Conservation (phyloP, 1,140 invertebrate species). For the Heliconius congener region DNA sequence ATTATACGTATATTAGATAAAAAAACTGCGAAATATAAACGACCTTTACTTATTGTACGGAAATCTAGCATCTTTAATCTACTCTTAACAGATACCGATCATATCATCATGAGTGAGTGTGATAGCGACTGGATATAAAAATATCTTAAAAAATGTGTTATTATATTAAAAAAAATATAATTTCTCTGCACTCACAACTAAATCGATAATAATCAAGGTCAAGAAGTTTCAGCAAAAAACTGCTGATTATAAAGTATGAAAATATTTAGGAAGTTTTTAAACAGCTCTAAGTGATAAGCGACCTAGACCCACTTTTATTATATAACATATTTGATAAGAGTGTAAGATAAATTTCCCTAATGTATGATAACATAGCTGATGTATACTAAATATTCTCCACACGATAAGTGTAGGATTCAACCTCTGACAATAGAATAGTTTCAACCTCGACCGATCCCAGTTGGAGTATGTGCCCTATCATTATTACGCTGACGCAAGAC, state of each 20-base stretch:
- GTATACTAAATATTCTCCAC: constrained; percentile 49
- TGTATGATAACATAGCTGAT: constrained; percentile 33
- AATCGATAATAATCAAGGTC: background rate
- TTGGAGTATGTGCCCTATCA: constrained; percentile 47
- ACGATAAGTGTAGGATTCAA: constrained; percentile 18
- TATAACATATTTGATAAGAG: constrained; percentile 15
- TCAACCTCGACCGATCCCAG: constrained; percentile 65
- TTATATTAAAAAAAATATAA: background rate
- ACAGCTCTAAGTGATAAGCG: background rate
- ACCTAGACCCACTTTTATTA: background rate
- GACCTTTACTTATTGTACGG: background rate
- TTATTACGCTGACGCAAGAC: constrained; percentile 60
- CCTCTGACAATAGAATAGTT: constrained; percentile 67
- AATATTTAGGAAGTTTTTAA: background rate
- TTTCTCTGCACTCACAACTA: background rate
- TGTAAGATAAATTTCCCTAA: constrained; percentile 25
- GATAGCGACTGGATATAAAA: background rate
- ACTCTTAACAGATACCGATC: background rate
- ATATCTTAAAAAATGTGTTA: background rate
- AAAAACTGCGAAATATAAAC: background rate
- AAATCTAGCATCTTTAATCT: background rate
- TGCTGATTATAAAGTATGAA: background rate
- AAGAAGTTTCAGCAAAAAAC: background rate
- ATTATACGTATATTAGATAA: background rate
- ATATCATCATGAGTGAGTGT: background rate